These are phyloP conservation scores for Drosophila seguyi DNA, from an alignment of 1,140 invertebrate genomes.

Conservation along the genomic window DNA sequence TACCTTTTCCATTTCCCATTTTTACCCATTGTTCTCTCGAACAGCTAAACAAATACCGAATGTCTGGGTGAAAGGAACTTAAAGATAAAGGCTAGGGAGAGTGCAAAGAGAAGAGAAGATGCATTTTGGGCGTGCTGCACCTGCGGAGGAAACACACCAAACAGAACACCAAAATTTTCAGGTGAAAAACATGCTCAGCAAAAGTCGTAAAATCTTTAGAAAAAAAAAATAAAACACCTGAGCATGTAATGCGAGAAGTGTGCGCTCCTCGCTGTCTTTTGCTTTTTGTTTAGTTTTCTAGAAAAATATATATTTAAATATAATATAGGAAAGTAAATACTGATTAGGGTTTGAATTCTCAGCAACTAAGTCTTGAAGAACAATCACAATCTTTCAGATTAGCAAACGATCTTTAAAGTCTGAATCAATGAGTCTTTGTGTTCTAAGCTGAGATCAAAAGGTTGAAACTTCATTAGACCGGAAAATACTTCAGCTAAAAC, in stretches of 20 bases:
- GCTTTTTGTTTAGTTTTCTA: not conserved
- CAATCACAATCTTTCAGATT: no score
- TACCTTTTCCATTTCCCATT: slow-evolving; percentile 8
- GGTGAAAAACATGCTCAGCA: slow-evolving; percentile 24
- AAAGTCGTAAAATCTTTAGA: slow-evolving; percentile 3
- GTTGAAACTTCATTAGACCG: not conserved
- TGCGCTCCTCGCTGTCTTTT: slow-evolving; percentile 12
- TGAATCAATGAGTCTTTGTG: not conserved
- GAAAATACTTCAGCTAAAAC: not conserved
- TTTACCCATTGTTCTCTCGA: slow-evolving; percentile 41
- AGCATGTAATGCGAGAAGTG: slow-evolving; percentile 41
- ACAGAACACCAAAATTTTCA: slow-evolving; percentile 26
- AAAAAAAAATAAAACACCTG: not conserved
- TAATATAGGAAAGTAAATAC: not conserved
- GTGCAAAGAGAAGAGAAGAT: slow-evolving; percentile 1
- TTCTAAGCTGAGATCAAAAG: not conserved
- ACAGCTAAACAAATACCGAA: slow-evolving; percentile 70
- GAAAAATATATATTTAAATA: not conserved
- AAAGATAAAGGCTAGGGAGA: slow-evolving; percentile 34
- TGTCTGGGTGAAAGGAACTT: slow-evolving; percentile 46
- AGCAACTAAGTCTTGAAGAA: not conserved
- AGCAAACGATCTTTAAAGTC: not conserved
- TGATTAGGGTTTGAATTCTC: not conserved
- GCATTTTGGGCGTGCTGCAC: slow-evolving; percentile 60
- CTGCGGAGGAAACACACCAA: slow-evolving; percentile 46